Evolutionary conservation across 2,888 invertebrate genomes (phyloP).

Genomic region (Xanthia icteritia): DNA sequence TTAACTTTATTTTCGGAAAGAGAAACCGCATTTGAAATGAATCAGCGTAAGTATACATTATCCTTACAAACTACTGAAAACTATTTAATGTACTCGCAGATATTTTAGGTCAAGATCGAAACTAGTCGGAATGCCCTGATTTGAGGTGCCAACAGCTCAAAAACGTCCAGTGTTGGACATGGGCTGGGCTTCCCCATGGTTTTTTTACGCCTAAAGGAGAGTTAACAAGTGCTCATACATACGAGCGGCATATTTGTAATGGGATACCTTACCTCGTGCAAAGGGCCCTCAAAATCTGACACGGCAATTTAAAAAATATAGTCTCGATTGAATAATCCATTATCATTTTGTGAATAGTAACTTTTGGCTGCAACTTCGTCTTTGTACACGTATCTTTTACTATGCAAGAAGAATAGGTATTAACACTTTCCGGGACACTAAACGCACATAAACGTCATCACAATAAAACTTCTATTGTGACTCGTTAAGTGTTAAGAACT

Average conservation of each 20-base stretch:
- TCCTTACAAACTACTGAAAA: not conserved
- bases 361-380: not conserved
- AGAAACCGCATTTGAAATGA: constrained; percentile 11
- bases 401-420: not conserved
- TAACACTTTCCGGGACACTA: not conserved
- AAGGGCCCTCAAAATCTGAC: not conserved
- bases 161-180: not conserved
- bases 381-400: not conserved
- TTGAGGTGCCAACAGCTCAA: not conserved
- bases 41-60: not conserved
- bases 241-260: not conserved
- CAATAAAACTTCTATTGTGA: no score
- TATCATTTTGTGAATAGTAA: not conserved
- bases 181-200: not conserved
- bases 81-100: not conserved
- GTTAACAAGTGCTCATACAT: no score
- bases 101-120: not conserved
- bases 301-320: not conserved
- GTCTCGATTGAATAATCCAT: not conserved
- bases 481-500: no score
- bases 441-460: no score
- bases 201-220: not conserved
- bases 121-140: not conserved
- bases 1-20: not conserved
- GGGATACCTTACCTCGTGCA: not conserved